Evolutionary conservation across 2,797 vertebrate species (phyloP).

Genomic region (Coendou prehensilis): DNA sequence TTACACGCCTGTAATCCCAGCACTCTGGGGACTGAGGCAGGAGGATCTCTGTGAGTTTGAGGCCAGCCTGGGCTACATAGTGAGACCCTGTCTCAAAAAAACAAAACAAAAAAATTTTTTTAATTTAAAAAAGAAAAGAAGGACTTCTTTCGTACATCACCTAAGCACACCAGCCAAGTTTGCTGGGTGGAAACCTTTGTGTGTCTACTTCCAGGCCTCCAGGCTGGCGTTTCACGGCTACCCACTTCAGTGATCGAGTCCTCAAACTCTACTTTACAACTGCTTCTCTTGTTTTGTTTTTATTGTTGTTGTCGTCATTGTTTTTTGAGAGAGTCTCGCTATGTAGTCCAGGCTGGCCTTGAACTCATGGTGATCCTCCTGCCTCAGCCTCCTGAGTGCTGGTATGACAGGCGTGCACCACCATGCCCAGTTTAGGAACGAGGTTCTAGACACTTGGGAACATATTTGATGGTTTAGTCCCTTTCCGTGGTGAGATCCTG

Average conservation of each 20-base stretch:
- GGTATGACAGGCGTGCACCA: not conserved
- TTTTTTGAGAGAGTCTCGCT: too few species aligned
- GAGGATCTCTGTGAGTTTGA: too few species aligned
- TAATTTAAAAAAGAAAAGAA: not conserved
- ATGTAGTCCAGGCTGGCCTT: too few species aligned
- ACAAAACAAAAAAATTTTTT: too few species aligned
- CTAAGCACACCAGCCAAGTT: not conserved
- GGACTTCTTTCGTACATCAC: conserved; percentile 76
- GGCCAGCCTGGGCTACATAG: too few species aligned
- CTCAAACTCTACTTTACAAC: conserved; percentile 23
- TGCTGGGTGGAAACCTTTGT: not conserved
- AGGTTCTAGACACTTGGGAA: not conserved
- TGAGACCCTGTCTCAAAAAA: too few species aligned
- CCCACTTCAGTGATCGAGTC: not conserved
- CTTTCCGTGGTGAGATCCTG: not conserved
- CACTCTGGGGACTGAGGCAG: too few species aligned
- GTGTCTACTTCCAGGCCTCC: not conserved
- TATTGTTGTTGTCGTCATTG: not conserved
- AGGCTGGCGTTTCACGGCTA: not conserved
- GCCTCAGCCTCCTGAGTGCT: not conserved
- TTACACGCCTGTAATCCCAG: too few species aligned
- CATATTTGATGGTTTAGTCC: not conserved
- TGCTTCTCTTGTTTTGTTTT: not conserved
- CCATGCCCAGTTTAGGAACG: not conserved
- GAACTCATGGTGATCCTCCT: not conserved